Percentiles rank a stretch among this genome's conserved stretches.
Evolutionary conservation across 2,888 invertebrate genomes (phyloP).

Genomic region (Drosophila paucipuncta): DNA sequence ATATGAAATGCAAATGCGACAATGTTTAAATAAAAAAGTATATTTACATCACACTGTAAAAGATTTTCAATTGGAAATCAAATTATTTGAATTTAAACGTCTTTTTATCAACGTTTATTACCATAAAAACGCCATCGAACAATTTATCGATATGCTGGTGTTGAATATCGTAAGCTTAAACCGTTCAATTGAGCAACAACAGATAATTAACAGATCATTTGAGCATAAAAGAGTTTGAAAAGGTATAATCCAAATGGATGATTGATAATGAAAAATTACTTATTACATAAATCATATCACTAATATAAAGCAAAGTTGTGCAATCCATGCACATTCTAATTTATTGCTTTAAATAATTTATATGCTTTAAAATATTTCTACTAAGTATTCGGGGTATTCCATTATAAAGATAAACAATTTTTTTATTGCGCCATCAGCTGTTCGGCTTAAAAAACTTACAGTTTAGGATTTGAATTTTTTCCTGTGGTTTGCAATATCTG

Average conservation of each 20-base stretch:
- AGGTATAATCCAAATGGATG: not conserved
- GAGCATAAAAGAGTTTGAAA: slow-evolving; percentile 1
- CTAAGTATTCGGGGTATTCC: not conserved
- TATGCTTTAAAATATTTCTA: not conserved
- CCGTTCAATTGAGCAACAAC: slow-evolving; percentile 8
- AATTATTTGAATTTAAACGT: not conserved
- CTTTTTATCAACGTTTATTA: not conserved
- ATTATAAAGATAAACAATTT: not conserved
- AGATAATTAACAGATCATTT: slow-evolving; percentile 4
- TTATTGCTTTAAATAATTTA: too few relatives aligned
- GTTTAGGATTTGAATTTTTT: not conserved
- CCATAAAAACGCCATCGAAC: not conserved
- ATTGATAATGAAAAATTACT: not conserved
- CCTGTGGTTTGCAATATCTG: not conserved
- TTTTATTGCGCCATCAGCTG: not conserved
- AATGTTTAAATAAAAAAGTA: not conserved
- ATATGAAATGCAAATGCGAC: not conserved
- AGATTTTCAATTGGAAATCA: not conserved
- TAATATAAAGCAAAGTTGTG: not conserved
- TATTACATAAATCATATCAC: not conserved
- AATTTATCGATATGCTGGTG: not conserved
- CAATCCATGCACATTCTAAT: not conserved
- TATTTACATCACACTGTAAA: not conserved
- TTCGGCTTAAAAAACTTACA: not conserved
- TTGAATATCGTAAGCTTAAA: slow-evolving; percentile 12